A percentile compares a stretch with the other conserved stretches of the same genome.
Conservation (phyloP, 2,797 vertebrate species). For the Cryptoprocta ferox region DNA sequence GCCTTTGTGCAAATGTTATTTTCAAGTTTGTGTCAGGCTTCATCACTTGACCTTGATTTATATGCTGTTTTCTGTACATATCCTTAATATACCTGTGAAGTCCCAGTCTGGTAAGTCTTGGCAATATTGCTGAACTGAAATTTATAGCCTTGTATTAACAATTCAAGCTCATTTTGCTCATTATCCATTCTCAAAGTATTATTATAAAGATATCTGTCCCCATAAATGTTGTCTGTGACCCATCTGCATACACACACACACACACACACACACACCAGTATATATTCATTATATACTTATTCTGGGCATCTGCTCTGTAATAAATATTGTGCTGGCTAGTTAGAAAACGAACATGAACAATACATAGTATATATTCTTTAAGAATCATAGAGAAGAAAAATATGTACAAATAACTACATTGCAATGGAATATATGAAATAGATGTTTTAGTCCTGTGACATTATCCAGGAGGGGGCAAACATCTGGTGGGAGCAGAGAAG, state of each 20-base stretch:
- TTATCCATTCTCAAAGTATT: background rate
- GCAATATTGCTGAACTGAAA: background rate
- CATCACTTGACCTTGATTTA: background rate
- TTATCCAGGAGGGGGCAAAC: background rate
- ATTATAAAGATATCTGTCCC: background rate
- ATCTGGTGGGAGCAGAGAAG: background rate
- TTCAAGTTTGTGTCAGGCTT: background rate
- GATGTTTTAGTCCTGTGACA: background rate
- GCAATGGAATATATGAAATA: background rate
- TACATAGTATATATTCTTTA: background rate
- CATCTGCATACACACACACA: background rate
- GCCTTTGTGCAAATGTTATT: background rate
- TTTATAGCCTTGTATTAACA: background rate
- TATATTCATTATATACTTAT: background rate
- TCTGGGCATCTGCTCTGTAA: background rate
- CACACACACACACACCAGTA: too few species aligned
- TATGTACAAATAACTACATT: background rate
- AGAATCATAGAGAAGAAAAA: background rate
- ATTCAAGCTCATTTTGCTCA: background rate
- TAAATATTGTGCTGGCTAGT: background rate
- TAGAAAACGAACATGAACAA: background rate
- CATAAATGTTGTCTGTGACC: background rate
- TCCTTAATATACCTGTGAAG: background rate
- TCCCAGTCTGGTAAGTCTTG: background rate
- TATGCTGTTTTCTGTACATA: background rate